These are phyloP conservation scores for Zygogramma bicolorata DNA, from an alignment of 2,888 invertebrate species.

Conservation along the genomic window DNA sequence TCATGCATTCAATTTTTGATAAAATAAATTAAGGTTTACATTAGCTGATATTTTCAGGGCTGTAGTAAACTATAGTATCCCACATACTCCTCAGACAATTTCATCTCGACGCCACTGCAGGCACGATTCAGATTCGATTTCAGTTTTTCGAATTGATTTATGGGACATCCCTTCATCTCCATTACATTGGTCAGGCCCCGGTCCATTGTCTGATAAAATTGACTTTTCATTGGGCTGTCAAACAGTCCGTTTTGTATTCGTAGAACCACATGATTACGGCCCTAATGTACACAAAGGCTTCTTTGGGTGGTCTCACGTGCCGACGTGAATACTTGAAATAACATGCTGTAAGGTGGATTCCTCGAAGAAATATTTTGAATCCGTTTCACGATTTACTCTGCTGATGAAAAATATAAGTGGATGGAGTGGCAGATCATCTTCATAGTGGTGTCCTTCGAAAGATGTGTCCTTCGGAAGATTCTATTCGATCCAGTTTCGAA, in stretches of 20 bases:
- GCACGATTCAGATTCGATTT: conserved; percentile 8
- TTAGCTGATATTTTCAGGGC: too few species aligned
- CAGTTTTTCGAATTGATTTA: conserved; percentile 36
- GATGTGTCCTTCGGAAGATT: too few species aligned
- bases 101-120: not conserved
- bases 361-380: not conserved
- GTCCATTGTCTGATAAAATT: conserved; percentile 40
- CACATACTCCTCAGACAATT: not conserved
- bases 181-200: conserved; percentile 28
- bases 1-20: too few species aligned
- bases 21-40: too few species aligned
- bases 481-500: too few species aligned
- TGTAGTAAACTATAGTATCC: not conserved
- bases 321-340: conserved; percentile 29
- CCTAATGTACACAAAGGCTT: conserved; percentile 28
- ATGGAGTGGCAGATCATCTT: too few species aligned
- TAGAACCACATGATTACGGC: conserved; percentile 21
- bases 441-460: too few species aligned
- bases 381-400: not conserved
- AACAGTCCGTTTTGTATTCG: conserved; percentile 14
- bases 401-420: too few species aligned
- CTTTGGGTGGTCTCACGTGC: conserved; percentile 39
- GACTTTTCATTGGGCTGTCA: conserved; percentile 38
- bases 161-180: conserved; percentile 32
- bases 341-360: conserved; percentile 9